Evolutionary conservation across 2,113 vertebrate species (phyloP).

Genomic region (Callopanchax toddi): DNA sequence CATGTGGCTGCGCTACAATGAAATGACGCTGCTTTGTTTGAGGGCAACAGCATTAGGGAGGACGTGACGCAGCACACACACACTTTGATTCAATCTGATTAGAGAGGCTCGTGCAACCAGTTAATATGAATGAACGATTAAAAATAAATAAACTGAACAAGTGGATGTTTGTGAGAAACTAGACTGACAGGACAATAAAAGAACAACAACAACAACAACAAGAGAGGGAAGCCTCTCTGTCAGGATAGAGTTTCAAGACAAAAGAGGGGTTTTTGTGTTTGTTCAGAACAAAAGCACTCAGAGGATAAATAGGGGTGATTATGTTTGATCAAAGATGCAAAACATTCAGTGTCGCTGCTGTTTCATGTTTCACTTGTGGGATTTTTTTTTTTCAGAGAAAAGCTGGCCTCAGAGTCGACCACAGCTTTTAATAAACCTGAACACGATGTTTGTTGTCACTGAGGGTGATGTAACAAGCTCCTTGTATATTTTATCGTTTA

Average conservation of each 20-base stretch:
- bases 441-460: background rate
- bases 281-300: slow-evolving; percentile 8
- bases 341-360: slow-evolving; percentile 1
- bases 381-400: slow-evolving; percentile 4
- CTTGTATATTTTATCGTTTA: slow-evolving; percentile 4
- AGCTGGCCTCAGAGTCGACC: background rate
- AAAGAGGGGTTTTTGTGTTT: slow-evolving; percentile 17
- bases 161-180: slow-evolving; percentile 15
- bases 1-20: slow-evolving; percentile 54
- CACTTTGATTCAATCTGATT: slow-evolving; percentile 41
- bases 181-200: slow-evolving; percentile 35
- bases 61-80: slow-evolving; percentile 16
- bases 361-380: slow-evolving; percentile 9
- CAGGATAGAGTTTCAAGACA: slow-evolving; percentile 6
- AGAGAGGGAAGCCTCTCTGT: slow-evolving; percentile 7
- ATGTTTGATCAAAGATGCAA: slow-evolving; percentile 10
- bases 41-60: slow-evolving; percentile 27
- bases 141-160: slow-evolving; percentile 14
- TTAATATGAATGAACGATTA: slow-evolving; percentile 8
- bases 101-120: background rate
- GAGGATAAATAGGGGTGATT: background rate
- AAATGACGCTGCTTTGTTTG: slow-evolving; percentile 48
- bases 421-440: slow-evolving; percentile 1
- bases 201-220: slow-evolving; percentile 4
- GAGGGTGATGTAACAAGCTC: background rate